Percentiles rank a stretch among this genome's conserved stretches.
Conservation (phyloP, 2,888 invertebrate genomes). For the Orthosia gracilis region DNA sequence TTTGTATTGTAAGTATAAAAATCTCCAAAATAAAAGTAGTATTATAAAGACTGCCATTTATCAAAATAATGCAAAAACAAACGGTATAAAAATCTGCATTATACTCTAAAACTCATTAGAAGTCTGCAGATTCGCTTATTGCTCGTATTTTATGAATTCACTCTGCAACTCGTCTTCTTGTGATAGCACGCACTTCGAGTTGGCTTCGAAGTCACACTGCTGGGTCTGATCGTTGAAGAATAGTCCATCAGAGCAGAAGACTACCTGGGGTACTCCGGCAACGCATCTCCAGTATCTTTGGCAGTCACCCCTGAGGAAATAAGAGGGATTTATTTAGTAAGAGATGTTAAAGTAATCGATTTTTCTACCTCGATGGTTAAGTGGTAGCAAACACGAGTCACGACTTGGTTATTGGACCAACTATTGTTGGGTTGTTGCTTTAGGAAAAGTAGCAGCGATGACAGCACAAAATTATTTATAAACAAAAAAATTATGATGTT, state of each 20-base stretch:
- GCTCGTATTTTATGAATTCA: constrained; percentile 82
- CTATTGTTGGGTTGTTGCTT: too few species aligned
- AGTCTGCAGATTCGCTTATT: constrained; percentile 55
- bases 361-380: too few species aligned
- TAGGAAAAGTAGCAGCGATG: too few species aligned
- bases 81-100: constrained; percentile 18
- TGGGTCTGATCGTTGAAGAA: constrained; percentile 83
- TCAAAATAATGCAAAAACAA: neutral
- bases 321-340: neutral
- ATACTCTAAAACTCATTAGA: constrained; percentile 19
- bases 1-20: too few species aligned
- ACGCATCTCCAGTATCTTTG: constrained; percentile 86
- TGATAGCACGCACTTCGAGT: constrained; percentile 76
- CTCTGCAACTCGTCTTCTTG: constrained; percentile 79
- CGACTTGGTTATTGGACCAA: too few species aligned
- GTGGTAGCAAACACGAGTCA: too few species aligned
- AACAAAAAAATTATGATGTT: too few species aligned
- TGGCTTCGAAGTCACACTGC: constrained; percentile 87
- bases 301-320: constrained; percentile 81
- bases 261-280: constrained; percentile 74
- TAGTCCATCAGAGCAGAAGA: constrained; percentile 83
- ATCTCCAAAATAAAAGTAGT: too few species aligned
- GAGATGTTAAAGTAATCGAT: too few species aligned
- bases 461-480: too few species aligned
- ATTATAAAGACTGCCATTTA: too few species aligned